A percentile compares a stretch with the other conserved stretches of the same genome.
Evolutionary conservation across 2,888 invertebrate genomes (phyloP).

Genomic region (Apodemia zela): DNA sequence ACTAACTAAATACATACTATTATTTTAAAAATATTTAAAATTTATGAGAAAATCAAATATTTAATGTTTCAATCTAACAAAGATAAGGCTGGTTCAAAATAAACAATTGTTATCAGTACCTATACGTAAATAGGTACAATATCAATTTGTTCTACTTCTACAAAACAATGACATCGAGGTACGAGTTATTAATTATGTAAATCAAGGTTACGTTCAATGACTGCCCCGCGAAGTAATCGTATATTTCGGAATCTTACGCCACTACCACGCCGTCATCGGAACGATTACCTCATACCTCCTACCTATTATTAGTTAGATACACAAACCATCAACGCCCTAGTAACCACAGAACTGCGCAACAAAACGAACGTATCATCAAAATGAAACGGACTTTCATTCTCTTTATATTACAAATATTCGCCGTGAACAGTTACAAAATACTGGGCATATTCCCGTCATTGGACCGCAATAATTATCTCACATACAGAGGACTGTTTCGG

Average conservation of each 20-base stretch:
- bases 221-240: conserved; percentile 51
- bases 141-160: background rate
- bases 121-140: conserved; percentile 11
- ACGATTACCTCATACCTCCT: conserved; percentile 72
- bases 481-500: conserved; percentile 70
- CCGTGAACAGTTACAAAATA: conserved; percentile 64
- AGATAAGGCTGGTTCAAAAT: background rate
- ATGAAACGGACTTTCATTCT: conserved; percentile 53
- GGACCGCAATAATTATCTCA: conserved; percentile 73
- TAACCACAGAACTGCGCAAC: conserved; percentile 56
- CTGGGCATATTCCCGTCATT: conserved; percentile 77
- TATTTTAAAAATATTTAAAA: background rate
- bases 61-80: background rate
- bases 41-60: background rate
- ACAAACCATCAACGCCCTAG: conserved; percentile 65
- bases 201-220: conserved; percentile 67
- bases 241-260: conserved; percentile 72
- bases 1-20: no score
- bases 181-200: conserved; percentile 22
- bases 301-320: conserved; percentile 74
- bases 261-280: conserved; percentile 55
- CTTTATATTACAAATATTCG: conserved; percentile 50
- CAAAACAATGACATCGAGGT: background rate
- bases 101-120: conserved; percentile 20
- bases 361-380: conserved; percentile 53